Base-by-base conservation (phyloP, 2,888 invertebrate genomes). In the Nesidiocoris tenuis region DNA sequence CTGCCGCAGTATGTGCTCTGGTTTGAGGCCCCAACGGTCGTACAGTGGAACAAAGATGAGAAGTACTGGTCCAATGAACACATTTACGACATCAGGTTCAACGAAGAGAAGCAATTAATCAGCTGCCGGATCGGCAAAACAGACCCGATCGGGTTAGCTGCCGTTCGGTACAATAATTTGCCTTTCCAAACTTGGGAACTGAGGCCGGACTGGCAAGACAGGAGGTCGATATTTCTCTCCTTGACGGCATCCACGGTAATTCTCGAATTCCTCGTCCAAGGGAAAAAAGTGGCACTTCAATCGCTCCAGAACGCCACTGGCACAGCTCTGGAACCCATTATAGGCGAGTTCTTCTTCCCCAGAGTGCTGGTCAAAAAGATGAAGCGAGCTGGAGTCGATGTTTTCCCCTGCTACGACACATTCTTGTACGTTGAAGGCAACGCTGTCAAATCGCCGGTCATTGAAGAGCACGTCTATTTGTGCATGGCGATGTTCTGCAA, bases 101-200 rank as follows among this genome's bases (percentile, higher is more conserved):
- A 93, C 82, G 95, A 95, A 82, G 94, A 94, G 81, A 92, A 93
- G 81, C 88, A 92, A 78, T 79, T 79, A 19, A 66, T 74, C 80
- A 0, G 81, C 16, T 79, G 78, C 39, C 56, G 75, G 54, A 75
- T 76, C 2, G 77, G 77, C 0, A 76, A 74, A 16, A 65, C 75
- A 87, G 89, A 88, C 82, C 88, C 89, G 0, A 90, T 91, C 77
- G 94, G 91, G 0, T 87, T 95, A 77, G 93, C 92, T 0, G 86
- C 89, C 0, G 87, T 90, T 76, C 87, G 89, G 70, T 94, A 91
- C 83, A 87, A 90, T 75, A 94, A 94, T 82, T 85, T 94, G 81
- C 95, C 95, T 0, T 94, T 89, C 82, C 95, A 95, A 83, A 90
- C 90, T 0, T 95, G 94, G 93, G 94, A 95, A 80, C 81, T 94